These are phyloP conservation scores for Meghimatium bilineatum DNA, from an alignment of 2,888 invertebrate species.

Conservation along the genomic window DNA sequence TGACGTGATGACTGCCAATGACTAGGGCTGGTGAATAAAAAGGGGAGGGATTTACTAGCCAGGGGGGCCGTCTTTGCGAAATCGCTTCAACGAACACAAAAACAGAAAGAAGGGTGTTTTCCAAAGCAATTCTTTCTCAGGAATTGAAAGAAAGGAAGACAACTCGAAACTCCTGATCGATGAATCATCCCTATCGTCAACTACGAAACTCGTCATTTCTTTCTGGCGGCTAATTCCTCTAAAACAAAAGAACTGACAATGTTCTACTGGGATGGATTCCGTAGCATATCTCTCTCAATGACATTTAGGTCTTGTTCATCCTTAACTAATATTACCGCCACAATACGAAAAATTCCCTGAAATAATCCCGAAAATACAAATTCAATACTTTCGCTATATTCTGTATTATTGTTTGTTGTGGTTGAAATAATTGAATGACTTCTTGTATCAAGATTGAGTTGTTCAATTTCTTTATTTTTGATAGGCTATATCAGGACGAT, in stretches of 20 bases:
- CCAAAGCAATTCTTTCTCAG: constrained; percentile 19
- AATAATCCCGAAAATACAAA: background rate
- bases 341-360: background rate
- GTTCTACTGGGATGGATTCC: background rate
- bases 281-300: background rate
- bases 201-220: constrained; percentile 1
- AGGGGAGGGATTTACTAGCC: constrained; percentile 21
- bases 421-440: too few species aligned
- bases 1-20: background rate
- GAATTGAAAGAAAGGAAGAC: constrained; percentile 26
- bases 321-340: background rate
- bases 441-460: too few species aligned
- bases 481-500: too few species aligned
- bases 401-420: too few species aligned
- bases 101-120: constrained; percentile 31
- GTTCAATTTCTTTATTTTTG: too few species aligned
- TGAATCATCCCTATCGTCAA: constrained; percentile 15
- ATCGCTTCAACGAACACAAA: constrained; percentile 24
- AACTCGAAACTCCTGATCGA: constrained; percentile 22
- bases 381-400: background rate
- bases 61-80: constrained; percentile 7
- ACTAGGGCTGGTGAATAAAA: constrained; percentile 14
- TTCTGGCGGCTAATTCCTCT: constrained; percentile 9
- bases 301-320: constrained; percentile 9
- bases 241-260: constrained; percentile 10